phyloP scores from a whole-genome alignment of 2,888 invertebrate species.

The Silvanus unidentatus region DNA sequence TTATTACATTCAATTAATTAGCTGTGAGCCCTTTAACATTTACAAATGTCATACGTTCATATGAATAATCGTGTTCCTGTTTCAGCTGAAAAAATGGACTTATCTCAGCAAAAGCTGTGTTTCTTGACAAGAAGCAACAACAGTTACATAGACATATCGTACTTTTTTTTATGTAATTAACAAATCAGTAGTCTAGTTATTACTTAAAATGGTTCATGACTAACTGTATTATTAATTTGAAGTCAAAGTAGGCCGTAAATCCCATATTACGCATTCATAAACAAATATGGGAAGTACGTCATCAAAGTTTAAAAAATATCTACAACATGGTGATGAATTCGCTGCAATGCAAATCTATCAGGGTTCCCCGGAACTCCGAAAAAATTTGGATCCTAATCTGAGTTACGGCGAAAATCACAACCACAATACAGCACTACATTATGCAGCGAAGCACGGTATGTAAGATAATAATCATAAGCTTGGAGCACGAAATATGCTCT shows the following conservation, averaged over 20 bases:
- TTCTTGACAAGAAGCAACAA: slow-evolving; percentile 40
- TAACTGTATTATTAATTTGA: too few species aligned
- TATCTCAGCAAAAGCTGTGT: slow-evolving; percentile 26
- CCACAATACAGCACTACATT: slow-evolving; percentile 63
- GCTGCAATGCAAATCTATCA: slow-evolving; percentile 62
- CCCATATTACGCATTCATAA: not conserved
- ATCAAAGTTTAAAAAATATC: slow-evolving; percentile 63
- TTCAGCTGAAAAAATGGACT: slow-evolving; percentile 13
- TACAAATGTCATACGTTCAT: slow-evolving; percentile 1
- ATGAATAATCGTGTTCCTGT: too few species aligned
- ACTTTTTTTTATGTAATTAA: slow-evolving; percentile 20
- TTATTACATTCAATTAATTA: too few species aligned
- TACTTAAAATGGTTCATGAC: too few species aligned
- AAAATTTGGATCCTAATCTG: slow-evolving; percentile 59
- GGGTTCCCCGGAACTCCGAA: slow-evolving; percentile 57
- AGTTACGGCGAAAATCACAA: slow-evolving; percentile 61
- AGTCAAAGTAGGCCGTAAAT: too few species aligned
- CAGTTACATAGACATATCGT: slow-evolving; percentile 33
- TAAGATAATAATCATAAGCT: too few species aligned
- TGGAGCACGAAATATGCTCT: not conserved
- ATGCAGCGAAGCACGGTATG: slow-evolving; percentile 58
- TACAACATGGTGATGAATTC: slow-evolving; percentile 65
- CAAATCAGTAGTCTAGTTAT: slow-evolving; percentile 16
- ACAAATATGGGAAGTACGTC: slow-evolving; percentile 60
- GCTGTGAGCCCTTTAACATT: too few species aligned